Evolutionary conservation across 2,113 vertebrate species (phyloP).

Genomic region (Hylia prasina): DNA sequence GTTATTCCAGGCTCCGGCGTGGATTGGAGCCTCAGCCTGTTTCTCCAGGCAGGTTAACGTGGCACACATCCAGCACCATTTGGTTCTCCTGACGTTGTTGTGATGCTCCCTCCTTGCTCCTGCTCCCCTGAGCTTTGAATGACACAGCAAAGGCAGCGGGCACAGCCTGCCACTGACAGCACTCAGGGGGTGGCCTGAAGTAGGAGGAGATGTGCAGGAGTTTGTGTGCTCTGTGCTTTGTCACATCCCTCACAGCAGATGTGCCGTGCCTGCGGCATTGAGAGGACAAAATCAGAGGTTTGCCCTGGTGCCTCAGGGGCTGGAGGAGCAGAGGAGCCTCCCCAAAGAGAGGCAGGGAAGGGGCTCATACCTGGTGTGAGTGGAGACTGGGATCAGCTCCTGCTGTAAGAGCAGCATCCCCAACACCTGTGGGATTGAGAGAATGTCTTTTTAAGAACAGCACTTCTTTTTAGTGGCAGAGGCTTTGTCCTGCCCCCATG

Average conservation of each 20-base stretch:
- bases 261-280: not conserved
- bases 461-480: not conserved
- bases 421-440: not conserved
- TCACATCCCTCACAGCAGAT: not conserved
- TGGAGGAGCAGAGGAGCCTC: not conserved
- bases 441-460: not conserved
- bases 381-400: not conserved
- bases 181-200: accelerated
- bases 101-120: not conserved
- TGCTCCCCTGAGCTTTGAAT: not conserved
- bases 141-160: not conserved
- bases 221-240: not conserved
- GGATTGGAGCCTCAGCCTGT: not conserved
- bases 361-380: not conserved
- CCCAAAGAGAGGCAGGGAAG: not conserved
- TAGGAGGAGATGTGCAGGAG: not conserved
- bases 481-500: not conserved
- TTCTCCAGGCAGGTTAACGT: not conserved
- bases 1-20: not conserved
- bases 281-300: not conserved
- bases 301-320: not conserved
- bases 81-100: not conserved
- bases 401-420: not conserved
- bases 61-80: not conserved
- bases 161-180: not conserved